A percentile compares a stretch with the other conserved stretches of the same genome.
phyloP scores from a whole-genome alignment of 2,888 invertebrate species.

The Deilephila porcellus region DNA sequence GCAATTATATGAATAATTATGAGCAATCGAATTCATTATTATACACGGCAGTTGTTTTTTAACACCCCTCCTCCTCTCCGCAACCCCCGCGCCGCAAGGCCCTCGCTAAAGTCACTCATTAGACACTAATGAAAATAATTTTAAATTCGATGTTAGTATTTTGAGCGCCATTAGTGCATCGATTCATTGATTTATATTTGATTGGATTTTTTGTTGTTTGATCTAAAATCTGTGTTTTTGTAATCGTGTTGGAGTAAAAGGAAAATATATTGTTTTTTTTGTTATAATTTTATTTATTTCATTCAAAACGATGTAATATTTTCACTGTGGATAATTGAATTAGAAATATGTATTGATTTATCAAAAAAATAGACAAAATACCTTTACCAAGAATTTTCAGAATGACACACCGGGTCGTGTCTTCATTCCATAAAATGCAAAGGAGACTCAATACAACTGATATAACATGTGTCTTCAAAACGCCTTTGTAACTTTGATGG shows the following conservation, averaged over 20 bases:
- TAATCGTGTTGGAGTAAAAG: neutral
- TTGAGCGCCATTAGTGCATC: neutral
- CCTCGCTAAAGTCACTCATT: neutral
- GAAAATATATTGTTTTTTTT: neutral
- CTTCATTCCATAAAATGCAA: too few species aligned
- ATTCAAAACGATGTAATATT: too few species aligned
- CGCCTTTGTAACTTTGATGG: too few species aligned
- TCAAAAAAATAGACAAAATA: too few species aligned
- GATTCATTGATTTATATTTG: constrained; percentile 17
- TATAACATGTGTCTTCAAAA: too few species aligned
- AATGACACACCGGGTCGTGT: too few species aligned
- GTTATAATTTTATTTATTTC: too few species aligned
- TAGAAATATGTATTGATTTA: too few species aligned
- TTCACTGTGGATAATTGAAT: too few species aligned
- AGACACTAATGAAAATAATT: neutral
- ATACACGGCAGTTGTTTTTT: neutral
- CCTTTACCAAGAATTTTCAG: too few species aligned
- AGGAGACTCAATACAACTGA: too few species aligned
- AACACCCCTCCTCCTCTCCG: neutral
- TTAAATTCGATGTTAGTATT: neutral
- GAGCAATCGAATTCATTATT: constrained; percentile 9
- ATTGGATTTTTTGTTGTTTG: neutral
- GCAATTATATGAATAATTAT: neutral
- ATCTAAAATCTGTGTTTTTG: neutral
- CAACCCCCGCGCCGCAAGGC: neutral